Base-by-base conservation (phyloP, 2,113 vertebrate genomes). In the Lepus americanus region DNA sequence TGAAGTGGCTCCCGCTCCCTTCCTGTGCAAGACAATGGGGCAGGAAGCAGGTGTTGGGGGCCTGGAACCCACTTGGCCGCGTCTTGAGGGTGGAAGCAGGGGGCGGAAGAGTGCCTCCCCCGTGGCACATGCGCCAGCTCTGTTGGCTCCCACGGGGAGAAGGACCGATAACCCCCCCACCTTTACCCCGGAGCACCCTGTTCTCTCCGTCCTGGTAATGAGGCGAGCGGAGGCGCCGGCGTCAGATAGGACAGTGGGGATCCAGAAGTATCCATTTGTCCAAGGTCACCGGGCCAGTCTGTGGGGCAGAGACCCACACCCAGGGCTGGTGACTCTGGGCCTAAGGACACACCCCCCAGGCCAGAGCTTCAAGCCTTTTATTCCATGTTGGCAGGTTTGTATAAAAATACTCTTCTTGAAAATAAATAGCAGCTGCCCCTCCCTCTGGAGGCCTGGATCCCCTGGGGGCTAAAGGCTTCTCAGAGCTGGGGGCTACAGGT, bases 321-420 rank as follows among this genome's bases (percentile, higher is more conserved):
- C 64, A 39, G 25, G 59, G n/a, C 78, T 83, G 92, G 59, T 69
- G 86, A 49, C n/a, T 82, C 63, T 61, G 90, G 66, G 9, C 77
- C 89, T 92, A 90, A 33, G n/a, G 73, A 94, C 70, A 87, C 53
- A 72, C 64, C 77, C 77, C 44, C 55, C 14, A 74, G 90, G 25
- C n/a, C 64, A 94, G 86, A 95, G 76, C 86, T 87, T 97, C 79
- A 81, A 95, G 96, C 55, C 92, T 96, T 97, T 98, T 97, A 96
- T 97, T 98, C 91, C 96, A 72, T 94, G 78, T 95, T 85, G 84
- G 93, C 89, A 92, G 83, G 67, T 97, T 95, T 96, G 72, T 98
- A 97, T 95, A 98, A 98, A 98, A 98, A 98, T 98, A 98, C 59
- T 96, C 93, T 97, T 95, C 95, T 96, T 95, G 96, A 96, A 98